Percentiles rank a stretch among this genome's conserved stretches.
Evolutionary conservation across 2,797 vertebrate species (phyloP).

Genomic region (Oophaga sylvatica): DNA sequence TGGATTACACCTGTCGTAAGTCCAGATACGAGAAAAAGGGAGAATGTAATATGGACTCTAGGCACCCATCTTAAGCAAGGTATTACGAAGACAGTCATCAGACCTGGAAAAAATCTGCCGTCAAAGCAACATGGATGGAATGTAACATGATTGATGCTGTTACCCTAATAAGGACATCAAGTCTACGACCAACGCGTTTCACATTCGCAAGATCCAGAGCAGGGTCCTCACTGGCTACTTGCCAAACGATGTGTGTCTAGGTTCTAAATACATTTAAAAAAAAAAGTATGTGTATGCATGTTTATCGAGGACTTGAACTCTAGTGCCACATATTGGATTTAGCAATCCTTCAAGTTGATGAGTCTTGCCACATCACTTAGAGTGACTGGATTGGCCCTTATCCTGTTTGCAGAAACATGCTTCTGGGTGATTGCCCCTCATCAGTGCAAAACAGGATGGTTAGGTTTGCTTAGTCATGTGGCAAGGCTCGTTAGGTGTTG

Average conservation of each 20-base stretch:
- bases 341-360: no score
- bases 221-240: not conserved
- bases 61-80: not conserved
- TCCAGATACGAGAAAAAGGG: not conserved
- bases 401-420: no score
- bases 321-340: no score
- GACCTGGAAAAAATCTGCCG: not conserved
- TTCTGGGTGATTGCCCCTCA: no score
- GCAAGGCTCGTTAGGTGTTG: no score
- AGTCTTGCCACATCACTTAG: no score
- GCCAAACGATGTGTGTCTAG: not conserved
- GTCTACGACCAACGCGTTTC: not conserved
- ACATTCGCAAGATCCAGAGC: not conserved
- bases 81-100: not conserved
- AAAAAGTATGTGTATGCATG: no score
- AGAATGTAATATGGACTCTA: not conserved
- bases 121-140: not conserved
- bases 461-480: no score
- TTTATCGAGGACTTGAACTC: no score
- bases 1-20: not conserved
- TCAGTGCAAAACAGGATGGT: no score
- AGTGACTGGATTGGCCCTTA: no score
- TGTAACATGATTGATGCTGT: not conserved
- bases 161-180: slow-evolving; percentile 7
- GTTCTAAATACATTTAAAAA: no score